These are phyloP conservation scores for Copidosoma aretas DNA, from an alignment of 2,888 invertebrate species.

Conservation along the genomic window DNA sequence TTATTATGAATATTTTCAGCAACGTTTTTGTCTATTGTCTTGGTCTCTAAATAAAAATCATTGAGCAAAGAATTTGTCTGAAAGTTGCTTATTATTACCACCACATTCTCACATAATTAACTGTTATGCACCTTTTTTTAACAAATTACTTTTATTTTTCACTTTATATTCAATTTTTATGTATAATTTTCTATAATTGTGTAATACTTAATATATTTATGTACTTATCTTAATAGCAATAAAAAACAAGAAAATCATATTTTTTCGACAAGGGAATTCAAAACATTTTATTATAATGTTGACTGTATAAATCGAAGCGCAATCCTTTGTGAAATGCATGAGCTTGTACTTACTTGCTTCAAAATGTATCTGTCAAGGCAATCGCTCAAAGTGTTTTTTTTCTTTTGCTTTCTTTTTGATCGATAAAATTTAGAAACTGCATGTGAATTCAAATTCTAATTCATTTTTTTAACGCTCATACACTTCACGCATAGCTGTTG, in stretches of 20 bases:
- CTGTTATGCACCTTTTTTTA: conserved; percentile 21
- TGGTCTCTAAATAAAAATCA: conserved; percentile 39
- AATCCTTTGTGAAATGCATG: conserved; percentile 8
- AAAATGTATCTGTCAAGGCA: conserved; percentile 36
- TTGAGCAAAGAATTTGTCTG: conserved; percentile 15
- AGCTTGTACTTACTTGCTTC: conserved; percentile 9
- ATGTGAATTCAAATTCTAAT: conserved; percentile 18
- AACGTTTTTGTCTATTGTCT: conserved; percentile 30
- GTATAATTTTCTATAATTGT: conserved; percentile 20
- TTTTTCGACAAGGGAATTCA: conserved; percentile 18
- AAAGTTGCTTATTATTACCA: neutral
- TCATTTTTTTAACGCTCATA: conserved; percentile 27
- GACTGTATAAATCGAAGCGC: conserved; percentile 32
- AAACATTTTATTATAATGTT: conserved; percentile 34
- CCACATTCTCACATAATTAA: too few relatives aligned
- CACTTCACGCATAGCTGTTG: conserved; percentile 17
- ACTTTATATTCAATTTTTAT: conserved; percentile 27
- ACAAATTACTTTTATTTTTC: conserved; percentile 33
- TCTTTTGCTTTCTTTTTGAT: conserved; percentile 21
- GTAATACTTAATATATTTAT: conserved; percentile 15
- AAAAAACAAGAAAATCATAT: conserved; percentile 25
- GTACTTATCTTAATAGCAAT: conserved; percentile 16
- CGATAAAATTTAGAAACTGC: conserved; percentile 37
- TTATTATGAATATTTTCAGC: conserved; percentile 28
- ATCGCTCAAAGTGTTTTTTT: too few relatives aligned